Base-by-base conservation (phyloP, 2,888 invertebrate species). In the Ophion slaviceki region DNA sequence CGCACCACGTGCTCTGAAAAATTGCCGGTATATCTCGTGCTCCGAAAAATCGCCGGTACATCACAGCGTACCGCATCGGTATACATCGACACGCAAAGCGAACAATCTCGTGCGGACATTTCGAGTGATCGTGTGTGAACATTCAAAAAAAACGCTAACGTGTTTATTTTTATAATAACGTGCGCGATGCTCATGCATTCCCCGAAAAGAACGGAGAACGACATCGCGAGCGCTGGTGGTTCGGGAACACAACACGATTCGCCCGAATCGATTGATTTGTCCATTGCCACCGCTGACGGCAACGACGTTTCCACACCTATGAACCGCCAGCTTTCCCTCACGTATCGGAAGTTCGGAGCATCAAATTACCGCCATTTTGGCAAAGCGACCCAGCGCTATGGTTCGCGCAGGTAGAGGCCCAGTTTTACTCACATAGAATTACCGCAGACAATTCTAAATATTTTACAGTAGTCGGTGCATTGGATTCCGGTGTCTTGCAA, bases 391-490 rank as follows among this genome's bases (percentile, higher is more conserved):
- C 78, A 11, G 67, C 57, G 0, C 10, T 79, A 8, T 79, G 70
- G 79, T 79, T 79, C 36, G 62, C 62, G 1, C 70, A 70, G 36
- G 47, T 79, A 14, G 79, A 78, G 1, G 61, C 78, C 4, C 59
- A 70, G 14, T 70, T 67, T 78, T 61, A 17, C 14, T 24, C 76
- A 0, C 28, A 53, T 45, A 24, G 70, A 14, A 32, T 78, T 24
- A 78, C 78, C 3, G n/a, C 70, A 8, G 61, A 78, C n/a, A 78
- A 11, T 20, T n/a, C 78, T 5, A 78, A 32, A 32, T 78, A 78
- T 53, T 70, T 45, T 2, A 59, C 61, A 5, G 17, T 68, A 0
- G 45, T 78, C 4, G 61, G 28, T 20, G 28, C 61, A 2, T 28
- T 78, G 1, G 70, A 78, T 28, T 1, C 78, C 3, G 10, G n/a